Evolutionary conservation across 2,113 vertebrate genomes (phyloP).

Genomic region (Progne subis): DNA sequence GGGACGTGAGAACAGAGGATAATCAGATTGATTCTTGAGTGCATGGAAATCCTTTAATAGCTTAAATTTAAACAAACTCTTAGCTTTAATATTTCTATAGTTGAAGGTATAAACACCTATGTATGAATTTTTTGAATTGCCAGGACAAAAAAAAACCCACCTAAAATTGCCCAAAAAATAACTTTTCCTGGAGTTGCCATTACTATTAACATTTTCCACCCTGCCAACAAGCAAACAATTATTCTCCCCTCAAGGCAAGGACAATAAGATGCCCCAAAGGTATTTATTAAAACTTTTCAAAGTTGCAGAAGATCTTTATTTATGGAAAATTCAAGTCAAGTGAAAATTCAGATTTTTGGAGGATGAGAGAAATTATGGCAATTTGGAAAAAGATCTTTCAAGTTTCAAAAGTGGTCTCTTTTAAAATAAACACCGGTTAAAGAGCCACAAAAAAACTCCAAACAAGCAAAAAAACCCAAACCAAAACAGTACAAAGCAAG

Average conservation of each 20-base stretch:
- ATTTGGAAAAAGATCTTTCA: conserved; percentile 3
- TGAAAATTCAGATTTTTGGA: background rate
- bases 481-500: background rate
- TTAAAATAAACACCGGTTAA: background rate
- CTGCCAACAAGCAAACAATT: background rate
- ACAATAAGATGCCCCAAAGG: background rate
- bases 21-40: background rate
- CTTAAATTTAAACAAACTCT: background rate
- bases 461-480: background rate
- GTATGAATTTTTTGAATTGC: background rate
- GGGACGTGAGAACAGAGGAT: background rate
- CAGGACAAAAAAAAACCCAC: background rate
- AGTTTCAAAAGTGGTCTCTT: background rate
- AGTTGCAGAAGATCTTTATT: background rate
- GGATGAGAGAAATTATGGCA: background rate
- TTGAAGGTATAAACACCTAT: background rate
- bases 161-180: background rate
- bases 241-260: background rate
- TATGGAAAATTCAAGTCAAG: background rate
- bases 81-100: background rate
- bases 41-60: background rate
- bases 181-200: background rate
- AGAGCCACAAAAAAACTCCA: background rate
- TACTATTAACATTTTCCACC: background rate
- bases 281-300: background rate